These are phyloP conservation scores for Spheniscus humboldti DNA, from an alignment of 2,797 vertebrate species.

Conservation along the genomic window DNA sequence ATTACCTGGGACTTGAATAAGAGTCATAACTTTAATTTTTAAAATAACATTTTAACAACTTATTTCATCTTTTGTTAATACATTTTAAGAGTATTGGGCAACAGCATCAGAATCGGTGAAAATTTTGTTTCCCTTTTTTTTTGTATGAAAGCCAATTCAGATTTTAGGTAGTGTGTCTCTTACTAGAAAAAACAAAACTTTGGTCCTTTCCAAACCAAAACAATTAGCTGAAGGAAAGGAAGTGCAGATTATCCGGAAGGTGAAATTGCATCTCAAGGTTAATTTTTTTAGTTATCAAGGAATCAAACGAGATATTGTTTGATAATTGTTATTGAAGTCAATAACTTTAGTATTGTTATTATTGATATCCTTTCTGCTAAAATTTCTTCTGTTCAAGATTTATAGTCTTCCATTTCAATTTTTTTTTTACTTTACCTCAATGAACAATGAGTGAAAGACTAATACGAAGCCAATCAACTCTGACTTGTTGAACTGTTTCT, in stretches of 20 bases:
- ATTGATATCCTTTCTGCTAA: neutral
- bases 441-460: neutral
- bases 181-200: neutral
- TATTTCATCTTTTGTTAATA: neutral
- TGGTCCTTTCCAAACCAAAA: neutral
- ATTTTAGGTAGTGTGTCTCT: neutral
- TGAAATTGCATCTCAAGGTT: neutral
- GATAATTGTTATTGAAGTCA: too few relatives aligned
- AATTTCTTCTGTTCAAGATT: neutral
- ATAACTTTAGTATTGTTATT: neutral
- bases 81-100: neutral
- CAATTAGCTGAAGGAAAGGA: neutral
- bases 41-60: neutral
- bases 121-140: fast-evolving
- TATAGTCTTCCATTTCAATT: neutral
- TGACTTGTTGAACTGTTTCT: neutral
- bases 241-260: neutral
- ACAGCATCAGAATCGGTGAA: neutral
- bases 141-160: neutral
- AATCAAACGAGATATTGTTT: neutral
- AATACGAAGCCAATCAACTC: neutral
- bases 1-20: neutral
- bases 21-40: neutral
- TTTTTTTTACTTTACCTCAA: neutral
- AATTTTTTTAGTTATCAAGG: neutral